phyloP scores from a whole-genome alignment of 2,797 vertebrate genomes.

The Pseudomugil gertrudae region DNA sequence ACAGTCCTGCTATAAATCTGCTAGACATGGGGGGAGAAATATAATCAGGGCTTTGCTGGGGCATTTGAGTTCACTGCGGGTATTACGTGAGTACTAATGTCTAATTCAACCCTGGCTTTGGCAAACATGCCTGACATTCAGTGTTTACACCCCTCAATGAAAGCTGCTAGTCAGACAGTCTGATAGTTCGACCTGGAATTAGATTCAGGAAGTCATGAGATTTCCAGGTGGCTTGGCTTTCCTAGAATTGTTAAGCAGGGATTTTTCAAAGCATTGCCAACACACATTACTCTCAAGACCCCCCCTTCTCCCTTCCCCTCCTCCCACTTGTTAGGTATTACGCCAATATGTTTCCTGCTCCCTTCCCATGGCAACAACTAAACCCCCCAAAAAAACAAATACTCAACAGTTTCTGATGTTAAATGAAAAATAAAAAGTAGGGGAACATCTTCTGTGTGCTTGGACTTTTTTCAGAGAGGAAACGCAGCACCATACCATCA shows the following conservation, averaged over 20 bases:
- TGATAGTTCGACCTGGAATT: conserved; percentile 71
- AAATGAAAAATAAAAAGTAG: conserved; percentile 9
- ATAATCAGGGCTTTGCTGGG: conserved; percentile 69
- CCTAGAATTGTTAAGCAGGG: conserved; percentile 75
- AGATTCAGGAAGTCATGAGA: conserved; percentile 80
- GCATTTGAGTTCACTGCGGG: conserved; percentile 68
- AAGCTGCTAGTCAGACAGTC: conserved; percentile 78
- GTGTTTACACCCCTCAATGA: conserved; percentile 67
- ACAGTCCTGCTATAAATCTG: conserved; percentile 57
- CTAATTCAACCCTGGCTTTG: conserved; percentile 71
- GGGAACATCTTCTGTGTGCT: conserved; percentile 6
- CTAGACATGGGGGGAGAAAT: conserved; percentile 61
- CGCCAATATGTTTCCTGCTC: conserved; percentile 33
- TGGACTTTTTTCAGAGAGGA: conserved; percentile 33
- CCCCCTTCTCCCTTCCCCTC: not conserved
- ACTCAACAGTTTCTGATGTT: not conserved
- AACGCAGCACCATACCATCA: conserved; percentile 38
- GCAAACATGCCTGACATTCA: conserved; percentile 70
- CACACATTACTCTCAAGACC: conserved; percentile 59
- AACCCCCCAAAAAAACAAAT: conserved; percentile 45
- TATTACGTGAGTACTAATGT: conserved; percentile 74
- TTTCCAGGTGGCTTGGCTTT: conserved; percentile 79
- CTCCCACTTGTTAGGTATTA: conserved; percentile 46
- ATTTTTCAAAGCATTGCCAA: conserved; percentile 70
- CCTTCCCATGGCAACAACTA: conserved; percentile 15